These are phyloP conservation scores for Saguinus midas DNA, from an alignment of 2,113 vertebrate species.

Conservation along the genomic window DNA sequence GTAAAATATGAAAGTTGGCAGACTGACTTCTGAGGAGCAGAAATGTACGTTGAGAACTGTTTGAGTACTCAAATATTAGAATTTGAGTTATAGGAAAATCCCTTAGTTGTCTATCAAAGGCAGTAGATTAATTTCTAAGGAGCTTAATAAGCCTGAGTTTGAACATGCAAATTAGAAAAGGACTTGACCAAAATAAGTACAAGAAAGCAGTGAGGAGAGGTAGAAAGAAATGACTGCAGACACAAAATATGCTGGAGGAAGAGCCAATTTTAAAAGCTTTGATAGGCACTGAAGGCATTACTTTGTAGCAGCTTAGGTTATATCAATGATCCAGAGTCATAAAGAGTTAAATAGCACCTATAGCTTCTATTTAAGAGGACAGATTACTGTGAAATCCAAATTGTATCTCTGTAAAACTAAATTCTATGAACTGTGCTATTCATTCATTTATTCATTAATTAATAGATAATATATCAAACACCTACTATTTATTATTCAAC, in stretches of 20 bases:
- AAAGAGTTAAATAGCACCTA: background rate
- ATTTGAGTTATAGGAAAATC: background rate
- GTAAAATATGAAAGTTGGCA: conserved; percentile 6
- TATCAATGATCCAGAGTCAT: background rate
- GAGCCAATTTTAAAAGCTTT: background rate
- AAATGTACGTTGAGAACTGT: background rate
- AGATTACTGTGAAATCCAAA: background rate
- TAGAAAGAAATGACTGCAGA: background rate
- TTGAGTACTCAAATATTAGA: background rate
- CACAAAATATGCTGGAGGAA: background rate
- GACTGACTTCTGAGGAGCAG: background rate
- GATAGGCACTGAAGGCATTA: background rate
- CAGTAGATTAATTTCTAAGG: background rate
- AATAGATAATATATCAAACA: background rate
- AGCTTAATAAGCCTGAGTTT: background rate
- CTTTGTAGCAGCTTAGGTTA: background rate
- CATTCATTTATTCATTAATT: background rate
- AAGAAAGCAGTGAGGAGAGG: background rate
- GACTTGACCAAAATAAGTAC: background rate
- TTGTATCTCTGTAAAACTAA: background rate
- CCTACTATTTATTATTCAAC: background rate
- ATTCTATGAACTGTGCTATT: background rate
- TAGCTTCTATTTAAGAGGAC: background rate
- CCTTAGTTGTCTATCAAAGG: background rate
- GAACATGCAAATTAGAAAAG: conserved; percentile 1